Evolutionary conservation across 2,797 vertebrate genomes (phyloP).

Genomic region (Pangasius krempfi): DNA sequence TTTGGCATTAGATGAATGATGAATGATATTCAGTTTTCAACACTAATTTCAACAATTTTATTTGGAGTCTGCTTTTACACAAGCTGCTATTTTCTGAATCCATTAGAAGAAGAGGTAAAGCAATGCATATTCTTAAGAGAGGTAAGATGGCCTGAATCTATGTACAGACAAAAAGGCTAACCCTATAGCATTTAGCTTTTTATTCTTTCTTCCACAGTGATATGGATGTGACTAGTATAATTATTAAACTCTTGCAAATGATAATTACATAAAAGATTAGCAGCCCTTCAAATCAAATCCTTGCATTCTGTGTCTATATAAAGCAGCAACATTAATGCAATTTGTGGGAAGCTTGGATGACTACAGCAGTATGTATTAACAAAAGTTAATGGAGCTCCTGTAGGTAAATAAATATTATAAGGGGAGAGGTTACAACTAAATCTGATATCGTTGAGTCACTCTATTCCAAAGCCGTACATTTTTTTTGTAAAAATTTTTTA

Average conservation of each 20-base stretch:
- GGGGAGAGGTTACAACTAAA: neutral
- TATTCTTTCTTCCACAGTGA: conserved; percentile 69
- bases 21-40: conserved; percentile 46
- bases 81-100: neutral
- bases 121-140: neutral
- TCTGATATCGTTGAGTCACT: neutral
- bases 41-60: neutral
- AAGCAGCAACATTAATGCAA: conserved; percentile 79
- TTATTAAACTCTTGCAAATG: conserved; percentile 79
- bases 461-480: neutral
- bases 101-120: neutral
- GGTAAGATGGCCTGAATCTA: neutral
- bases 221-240: conserved; percentile 79
- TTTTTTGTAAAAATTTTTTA: too few relatives aligned
- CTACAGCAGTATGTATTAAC: conserved; percentile 85
- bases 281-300: conserved; percentile 84
- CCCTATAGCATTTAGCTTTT: conserved; percentile 24
- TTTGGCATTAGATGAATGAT: conserved; percentile 32
- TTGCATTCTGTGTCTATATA: conserved; percentile 87
- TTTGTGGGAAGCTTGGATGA: conserved; percentile 82
- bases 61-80: neutral
- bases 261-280: conserved; percentile 83
- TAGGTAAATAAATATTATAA: conserved; percentile 85
- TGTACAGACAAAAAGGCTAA: conserved; percentile 43
- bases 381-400: conserved; percentile 87